Percentiles rank a stretch among this genome's conserved stretches.
Evolutionary conservation across 2,888 invertebrate species (phyloP).

Genomic region (Itoplectis maculator): DNA sequence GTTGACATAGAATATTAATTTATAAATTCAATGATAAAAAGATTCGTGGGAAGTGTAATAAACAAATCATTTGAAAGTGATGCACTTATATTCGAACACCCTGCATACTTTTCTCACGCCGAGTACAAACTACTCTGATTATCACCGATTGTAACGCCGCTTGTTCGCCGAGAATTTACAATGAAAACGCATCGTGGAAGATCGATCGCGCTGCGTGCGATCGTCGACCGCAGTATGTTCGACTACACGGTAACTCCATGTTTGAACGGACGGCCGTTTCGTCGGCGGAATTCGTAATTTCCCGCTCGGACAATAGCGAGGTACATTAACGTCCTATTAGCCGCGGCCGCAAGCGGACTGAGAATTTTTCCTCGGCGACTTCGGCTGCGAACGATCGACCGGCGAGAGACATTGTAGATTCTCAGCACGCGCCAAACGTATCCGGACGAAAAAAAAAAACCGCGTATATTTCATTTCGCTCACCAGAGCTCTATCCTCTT

Average conservation of each 20-base stretch:
- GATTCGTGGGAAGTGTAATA: background rate
- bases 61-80: background rate
- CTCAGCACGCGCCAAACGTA: constrained; percentile 32
- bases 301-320: constrained; percentile 15
- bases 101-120: background rate
- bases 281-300: constrained; percentile 60
- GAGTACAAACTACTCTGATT: background rate
- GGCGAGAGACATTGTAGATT: constrained; percentile 9
- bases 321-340: constrained; percentile 46
- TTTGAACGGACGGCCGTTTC: constrained; percentile 47
- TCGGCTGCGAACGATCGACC: constrained; percentile 39
- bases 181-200: constrained; percentile 24
- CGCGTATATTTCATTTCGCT: constrained; percentile 22
- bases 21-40: background rate
- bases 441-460: constrained; percentile 23
- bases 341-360: constrained; percentile 25
- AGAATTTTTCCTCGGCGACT: constrained; percentile 22
- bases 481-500: constrained; percentile 74
- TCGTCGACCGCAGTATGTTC: constrained; percentile 21
- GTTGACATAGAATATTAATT: background rate
- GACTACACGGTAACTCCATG: constrained; percentile 51
- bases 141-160: background rate
- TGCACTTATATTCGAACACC: background rate
- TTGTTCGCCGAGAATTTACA: constrained; percentile 3
- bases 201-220: constrained; percentile 22